These are phyloP conservation scores for Eufriesea mexicana DNA, from an alignment of 1,140 invertebrate genomes.

Conservation along the genomic window DNA sequence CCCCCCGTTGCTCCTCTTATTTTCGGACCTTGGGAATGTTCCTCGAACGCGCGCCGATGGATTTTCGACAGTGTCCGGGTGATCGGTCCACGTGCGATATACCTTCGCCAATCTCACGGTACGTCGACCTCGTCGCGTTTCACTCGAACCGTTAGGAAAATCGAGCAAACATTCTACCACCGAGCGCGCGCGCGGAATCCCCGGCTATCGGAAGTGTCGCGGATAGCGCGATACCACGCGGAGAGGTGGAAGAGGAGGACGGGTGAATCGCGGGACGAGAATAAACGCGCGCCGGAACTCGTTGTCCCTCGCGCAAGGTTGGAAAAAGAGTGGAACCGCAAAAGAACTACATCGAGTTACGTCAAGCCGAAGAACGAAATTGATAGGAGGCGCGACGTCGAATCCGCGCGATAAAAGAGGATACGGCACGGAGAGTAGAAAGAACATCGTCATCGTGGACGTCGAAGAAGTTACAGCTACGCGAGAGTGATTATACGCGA, in stretches of 20 bases:
- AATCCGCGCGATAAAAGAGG: conserved; percentile 58
- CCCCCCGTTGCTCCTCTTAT: conserved; percentile 24
- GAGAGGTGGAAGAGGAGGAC: not conserved
- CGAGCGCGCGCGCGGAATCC: too few relatives aligned
- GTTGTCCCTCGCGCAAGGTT: conserved; percentile 27
- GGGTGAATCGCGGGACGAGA: not conserved
- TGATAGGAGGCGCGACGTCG: conserved; percentile 52
- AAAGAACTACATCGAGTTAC: conserved; percentile 43
- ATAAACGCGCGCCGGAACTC: conserved; percentile 28
- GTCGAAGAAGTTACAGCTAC: conserved; percentile 56
- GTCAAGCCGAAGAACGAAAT: conserved; percentile 42
- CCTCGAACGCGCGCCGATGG: conserved; percentile 24
- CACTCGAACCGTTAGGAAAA: too few relatives aligned
- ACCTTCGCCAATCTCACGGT: too few relatives aligned
- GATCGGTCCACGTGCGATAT: too few relatives aligned
- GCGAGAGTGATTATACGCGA: conserved; percentile 54
- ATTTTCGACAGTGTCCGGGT: conserved; percentile 1
- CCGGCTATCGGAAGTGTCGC: too few relatives aligned
- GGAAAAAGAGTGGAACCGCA: conserved; percentile 43
- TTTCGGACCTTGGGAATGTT: conserved; percentile 46
- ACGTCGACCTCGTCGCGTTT: too few relatives aligned
- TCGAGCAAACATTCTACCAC: too few relatives aligned
- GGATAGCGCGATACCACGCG: conserved; percentile 19
- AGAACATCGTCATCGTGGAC: conserved; percentile 64
- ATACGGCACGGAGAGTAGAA: conserved; percentile 53